Conservation (phyloP, 2,797 vertebrate species). For the Gallinago solitaria region DNA sequence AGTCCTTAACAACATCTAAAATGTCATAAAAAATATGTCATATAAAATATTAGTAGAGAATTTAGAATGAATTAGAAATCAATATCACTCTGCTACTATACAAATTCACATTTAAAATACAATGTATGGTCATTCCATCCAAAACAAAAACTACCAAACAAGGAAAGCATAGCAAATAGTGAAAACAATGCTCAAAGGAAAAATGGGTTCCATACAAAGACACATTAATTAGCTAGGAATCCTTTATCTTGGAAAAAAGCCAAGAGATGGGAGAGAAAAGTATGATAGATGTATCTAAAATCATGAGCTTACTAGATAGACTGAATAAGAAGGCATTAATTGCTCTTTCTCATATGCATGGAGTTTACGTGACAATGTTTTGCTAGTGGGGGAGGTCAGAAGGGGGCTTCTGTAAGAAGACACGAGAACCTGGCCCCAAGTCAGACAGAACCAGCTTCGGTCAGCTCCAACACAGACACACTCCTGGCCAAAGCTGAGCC, state of each 20-base stretch:
- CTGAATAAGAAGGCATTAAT: background rate
- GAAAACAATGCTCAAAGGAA: background rate
- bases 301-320: background rate
- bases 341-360: background rate
- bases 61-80: background rate
- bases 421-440: background rate
- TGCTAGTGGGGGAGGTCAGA: fast-evolving
- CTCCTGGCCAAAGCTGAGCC: background rate
- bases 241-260: background rate
- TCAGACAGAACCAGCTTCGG: background rate
- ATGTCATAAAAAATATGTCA: background rate
- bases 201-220: background rate
- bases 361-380: background rate
- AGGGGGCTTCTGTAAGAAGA: background rate
- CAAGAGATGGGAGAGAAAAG: background rate
- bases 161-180: background rate
- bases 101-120: background rate
- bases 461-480: fast-evolving
- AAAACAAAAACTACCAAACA: background rate
- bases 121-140: background rate
- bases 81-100: background rate
- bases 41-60: background rate
- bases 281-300: background rate
- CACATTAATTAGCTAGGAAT: background rate
- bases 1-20: background rate